Base-by-base conservation (phyloP, 2,888 invertebrate species). In the Nymphalis c-album region DNA sequence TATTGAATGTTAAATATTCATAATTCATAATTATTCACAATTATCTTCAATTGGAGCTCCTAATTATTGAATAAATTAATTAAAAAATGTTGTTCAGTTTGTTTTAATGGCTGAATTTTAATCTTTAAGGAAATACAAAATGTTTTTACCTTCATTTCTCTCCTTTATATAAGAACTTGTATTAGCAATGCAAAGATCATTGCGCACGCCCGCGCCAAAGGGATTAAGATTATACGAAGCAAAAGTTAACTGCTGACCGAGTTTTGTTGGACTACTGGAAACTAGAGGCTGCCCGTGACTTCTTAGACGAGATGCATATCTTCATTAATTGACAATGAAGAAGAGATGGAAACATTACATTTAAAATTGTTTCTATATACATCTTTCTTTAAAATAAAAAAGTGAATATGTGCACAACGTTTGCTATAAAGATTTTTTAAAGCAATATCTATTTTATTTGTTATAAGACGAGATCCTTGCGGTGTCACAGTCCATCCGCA, bases 121-220 rank as follows among this genome's bases (percentile, higher is more conserved):
- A 57, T 18, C 13, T 18, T 57, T 18, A 57, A 40, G 40, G 40
- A 57, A 55, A 59, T 46, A 59, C 22, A 46, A 47, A 46, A 46
- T 47, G 20, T 22, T 46, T 46, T 47, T 26, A 7, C n/a, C 26
- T 46, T 16, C 10, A n/a, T 60, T 26, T 61, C 60, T 46, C 40
- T 60, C 48, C 46, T 55, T 48, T 57, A 61, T 61, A 60, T 55
- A 26, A 57, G 26, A 48, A 55, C 18, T 40, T 57, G 35, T 16
- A 57, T 66, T 66, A 60, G 60, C 55, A 55, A 66, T 61, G 60
- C 40, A 40, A 60, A 66, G 55, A 60, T 53, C 46, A 60, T 64
- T 64, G 64, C 64, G 46, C 60, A 48, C 53, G 47, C 53, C 48
- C 35, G 60, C 48, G 40, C 35, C 55, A 57, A 66, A 61, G 55